Evolutionary conservation across 2,888 invertebrate genomes (phyloP).

Genomic region (Drosophila mulleri): DNA sequence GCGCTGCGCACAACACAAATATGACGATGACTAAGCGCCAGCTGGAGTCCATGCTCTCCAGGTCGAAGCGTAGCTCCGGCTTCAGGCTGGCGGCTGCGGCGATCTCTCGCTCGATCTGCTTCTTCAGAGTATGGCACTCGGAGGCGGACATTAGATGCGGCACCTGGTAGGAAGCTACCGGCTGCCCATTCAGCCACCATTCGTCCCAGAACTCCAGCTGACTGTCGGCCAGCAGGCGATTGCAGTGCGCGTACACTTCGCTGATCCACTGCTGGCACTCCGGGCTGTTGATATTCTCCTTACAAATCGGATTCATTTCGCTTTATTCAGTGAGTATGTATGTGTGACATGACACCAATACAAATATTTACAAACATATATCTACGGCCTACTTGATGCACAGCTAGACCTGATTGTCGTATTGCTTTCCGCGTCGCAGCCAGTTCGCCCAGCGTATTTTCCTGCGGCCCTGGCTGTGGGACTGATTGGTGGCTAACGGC

Average conservation of each 20-base stretch:
- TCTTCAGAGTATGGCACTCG: constrained; percentile 57
- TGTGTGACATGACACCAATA: not conserved
- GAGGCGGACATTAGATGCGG: constrained; percentile 42
- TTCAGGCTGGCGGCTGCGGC: not conserved
- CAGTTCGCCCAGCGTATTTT: constrained; percentile 57
- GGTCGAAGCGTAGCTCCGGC: not conserved
- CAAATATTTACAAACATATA: not conserved
- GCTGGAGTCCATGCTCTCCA: constrained; percentile 2
- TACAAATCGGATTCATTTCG: constrained; percentile 61
- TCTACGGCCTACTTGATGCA: constrained; percentile 24
- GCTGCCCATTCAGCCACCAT: constrained; percentile 57
- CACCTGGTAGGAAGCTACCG: constrained; percentile 19
- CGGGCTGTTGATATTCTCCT: constrained; percentile 26
- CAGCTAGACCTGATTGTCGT: constrained; percentile 27
- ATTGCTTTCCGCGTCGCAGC: constrained; percentile 28
- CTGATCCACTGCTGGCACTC: constrained; percentile 64
- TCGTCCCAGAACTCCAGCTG: constrained; percentile 51
- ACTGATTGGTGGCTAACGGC: not conserved
- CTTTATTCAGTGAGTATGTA: not conserved
- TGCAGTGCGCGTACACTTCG: constrained; percentile 49
- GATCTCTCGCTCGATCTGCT: constrained; percentile 31
- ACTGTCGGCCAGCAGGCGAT: constrained; percentile 39
- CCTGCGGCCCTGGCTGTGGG: constrained; percentile 3
- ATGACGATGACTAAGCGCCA: constrained; percentile 25
- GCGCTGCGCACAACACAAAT: constrained; percentile 9